Evolutionary conservation across 2,113 vertebrate genomes (phyloP).

Genomic region (Cephalophus harveyi): DNA sequence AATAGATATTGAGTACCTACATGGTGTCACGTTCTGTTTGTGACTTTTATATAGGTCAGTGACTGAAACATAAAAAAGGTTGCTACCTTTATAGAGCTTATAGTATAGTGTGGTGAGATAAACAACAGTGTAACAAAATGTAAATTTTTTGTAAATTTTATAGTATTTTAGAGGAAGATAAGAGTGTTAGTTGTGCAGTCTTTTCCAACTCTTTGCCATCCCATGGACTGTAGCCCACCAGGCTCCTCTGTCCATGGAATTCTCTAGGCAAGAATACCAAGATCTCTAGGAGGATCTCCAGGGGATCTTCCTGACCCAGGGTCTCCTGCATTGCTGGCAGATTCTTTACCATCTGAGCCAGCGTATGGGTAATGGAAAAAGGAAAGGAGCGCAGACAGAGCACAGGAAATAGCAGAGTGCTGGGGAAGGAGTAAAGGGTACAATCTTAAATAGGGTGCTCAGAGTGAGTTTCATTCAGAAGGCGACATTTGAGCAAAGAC

Average conservation of each 20-base stretch:
- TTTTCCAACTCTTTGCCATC: background rate
- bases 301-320: background rate
- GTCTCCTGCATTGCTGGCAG: background rate
- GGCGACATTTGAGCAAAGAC: background rate
- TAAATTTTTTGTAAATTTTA: background rate
- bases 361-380: background rate
- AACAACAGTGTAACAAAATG: background rate
- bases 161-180: background rate
- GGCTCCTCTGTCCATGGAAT: background rate
- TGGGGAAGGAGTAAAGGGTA: background rate
- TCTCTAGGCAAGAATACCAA: background rate
- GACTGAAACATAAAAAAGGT: background rate
- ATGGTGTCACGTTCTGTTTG: background rate
- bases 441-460: background rate
- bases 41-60: background rate
- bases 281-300: background rate
- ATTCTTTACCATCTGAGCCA: background rate
- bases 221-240: background rate
- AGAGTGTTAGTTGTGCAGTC: background rate
- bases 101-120: background rate
- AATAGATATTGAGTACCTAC: background rate
- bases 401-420: background rate
- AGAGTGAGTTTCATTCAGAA: background rate
- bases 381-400: background rate
- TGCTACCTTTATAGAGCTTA: background rate